Base-by-base conservation (phyloP, 2,888 invertebrate genomes). In the Nymphalis polychloros region DNA sequence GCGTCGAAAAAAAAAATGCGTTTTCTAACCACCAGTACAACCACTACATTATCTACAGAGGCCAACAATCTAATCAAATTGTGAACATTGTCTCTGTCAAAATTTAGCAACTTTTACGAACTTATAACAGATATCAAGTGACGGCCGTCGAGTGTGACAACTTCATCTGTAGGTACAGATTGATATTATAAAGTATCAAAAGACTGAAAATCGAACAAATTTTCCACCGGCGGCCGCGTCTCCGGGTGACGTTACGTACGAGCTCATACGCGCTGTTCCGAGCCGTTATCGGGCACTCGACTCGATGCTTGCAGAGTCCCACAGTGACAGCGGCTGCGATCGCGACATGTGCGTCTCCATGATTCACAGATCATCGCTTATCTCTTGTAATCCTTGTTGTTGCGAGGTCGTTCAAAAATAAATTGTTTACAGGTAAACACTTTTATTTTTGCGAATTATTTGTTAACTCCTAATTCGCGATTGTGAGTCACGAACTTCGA, bases 311-410 rank as follows among this genome's bases (percentile, higher is more conserved):
- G 20, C 35, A 41, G 41, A 41, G 13, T 13, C 13, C 41, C 13
- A 41, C 41, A 13, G 13, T 4, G 35, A 13, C 41, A 41, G 41
- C 41, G 35, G 35, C 35, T 10, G 46, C 68, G 60, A 60, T 57
- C 60, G 69, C 69, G 67, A 64, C 60, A 17, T 31, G 57, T 64
- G 41, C 49, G 41, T 31, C 52, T 16, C 17, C 63, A 67, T 63
- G 69, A 67, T 68, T 68, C 69, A 67, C 69, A 31, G 63, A 67
- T 50, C 70, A 50, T 35, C 67, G 52, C 57, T 67, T 62, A 67
- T 68, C 64, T 62, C 57, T n/a, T 59, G 67, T 64, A 67, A 64
- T 57, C 63, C 59, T 65, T 62, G 64, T 68, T 68, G 10, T 31
- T 62, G 19, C 41, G 59, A 64, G 41, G 59, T 64, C 49, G 16